A percentile compares a stretch with the other conserved stretches of the same genome.
Conservation (phyloP, 2,888 invertebrate genomes). For the Drosophila birchii region DNA sequence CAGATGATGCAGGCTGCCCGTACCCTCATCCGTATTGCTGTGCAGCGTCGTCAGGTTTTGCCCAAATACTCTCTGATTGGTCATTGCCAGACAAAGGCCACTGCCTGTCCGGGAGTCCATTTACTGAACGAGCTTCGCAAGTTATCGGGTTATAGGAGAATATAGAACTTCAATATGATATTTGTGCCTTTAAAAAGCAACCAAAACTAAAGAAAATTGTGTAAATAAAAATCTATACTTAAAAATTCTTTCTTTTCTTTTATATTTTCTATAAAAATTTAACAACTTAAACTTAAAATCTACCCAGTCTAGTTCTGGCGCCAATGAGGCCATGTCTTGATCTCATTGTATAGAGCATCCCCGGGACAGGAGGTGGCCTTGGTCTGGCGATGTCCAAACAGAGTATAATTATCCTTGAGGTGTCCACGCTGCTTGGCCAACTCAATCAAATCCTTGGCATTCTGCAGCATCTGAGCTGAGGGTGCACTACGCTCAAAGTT, state of each 20-base stretch:
- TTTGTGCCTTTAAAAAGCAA: neutral
- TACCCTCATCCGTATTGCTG: slow-evolving; percentile 31
- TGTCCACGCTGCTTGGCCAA: slow-evolving; percentile 87
- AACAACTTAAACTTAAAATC: neutral
- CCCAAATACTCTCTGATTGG: slow-evolving; percentile 41
- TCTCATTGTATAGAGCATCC: slow-evolving; percentile 86
- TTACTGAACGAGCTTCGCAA: slow-evolving; percentile 35
- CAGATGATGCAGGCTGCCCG: slow-evolving; percentile 43
- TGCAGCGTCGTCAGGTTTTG: slow-evolving; percentile 28
- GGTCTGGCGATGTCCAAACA: slow-evolving; percentile 89
- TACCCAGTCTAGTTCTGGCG: slow-evolving; percentile 51
- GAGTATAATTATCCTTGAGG: slow-evolving; percentile 86
- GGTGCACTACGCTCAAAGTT: slow-evolving; percentile 85
- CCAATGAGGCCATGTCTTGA: slow-evolving; percentile 88
- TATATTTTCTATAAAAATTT: slow-evolving; percentile 1
- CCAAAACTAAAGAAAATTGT: neutral
- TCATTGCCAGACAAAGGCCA: slow-evolving; percentile 48
- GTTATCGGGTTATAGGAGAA: slow-evolving; percentile 38
- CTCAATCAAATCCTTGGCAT: slow-evolving; percentile 87
- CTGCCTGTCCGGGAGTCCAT: slow-evolving; percentile 36
- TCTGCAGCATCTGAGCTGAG: slow-evolving; percentile 86
- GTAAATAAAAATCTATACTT: neutral
- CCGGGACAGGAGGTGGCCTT: slow-evolving; percentile 89
- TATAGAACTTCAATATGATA: neutral
- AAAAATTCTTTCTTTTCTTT: neutral